A percentile compares a stretch with the other conserved stretches of the same genome.
These are phyloP conservation scores for Neoitamus cyanurus DNA, from an alignment of 2,888 invertebrate genomes.

Conservation along the genomic window DNA sequence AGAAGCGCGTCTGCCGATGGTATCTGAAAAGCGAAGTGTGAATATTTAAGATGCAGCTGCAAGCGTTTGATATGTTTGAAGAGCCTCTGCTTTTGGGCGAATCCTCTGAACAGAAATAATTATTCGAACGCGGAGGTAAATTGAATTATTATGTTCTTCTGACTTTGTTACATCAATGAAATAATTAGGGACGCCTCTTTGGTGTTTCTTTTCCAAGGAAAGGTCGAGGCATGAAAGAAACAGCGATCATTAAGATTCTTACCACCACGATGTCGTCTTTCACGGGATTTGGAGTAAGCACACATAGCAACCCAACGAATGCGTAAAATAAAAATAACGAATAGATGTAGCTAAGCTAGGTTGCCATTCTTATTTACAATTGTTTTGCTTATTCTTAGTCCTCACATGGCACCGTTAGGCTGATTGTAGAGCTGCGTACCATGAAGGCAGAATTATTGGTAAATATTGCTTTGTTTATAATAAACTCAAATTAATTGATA, in stretches of 20 bases:
- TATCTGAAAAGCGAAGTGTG: background rate
- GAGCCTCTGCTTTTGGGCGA: background rate
- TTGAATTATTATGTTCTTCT: background rate
- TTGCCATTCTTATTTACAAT: background rate
- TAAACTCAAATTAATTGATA: too few relatives aligned
- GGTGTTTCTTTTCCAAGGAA: background rate
- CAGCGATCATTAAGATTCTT: background rate
- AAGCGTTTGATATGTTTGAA: too few relatives aligned
- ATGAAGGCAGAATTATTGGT: too few relatives aligned
- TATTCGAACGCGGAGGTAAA: background rate
- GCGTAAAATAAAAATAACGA: background rate
- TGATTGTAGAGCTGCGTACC: too few relatives aligned
- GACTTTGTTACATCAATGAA: background rate
- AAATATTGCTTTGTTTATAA: too few relatives aligned
- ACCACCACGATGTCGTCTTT: background rate
- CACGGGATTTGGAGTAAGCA: background rate
- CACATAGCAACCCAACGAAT: background rate
- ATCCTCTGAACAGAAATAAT: background rate
- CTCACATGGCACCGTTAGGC: too few relatives aligned
- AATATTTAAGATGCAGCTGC: background rate
- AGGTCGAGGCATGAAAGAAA: background rate
- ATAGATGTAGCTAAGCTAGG: background rate
- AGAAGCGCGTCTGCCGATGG: background rate
- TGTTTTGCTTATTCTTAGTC: background rate
- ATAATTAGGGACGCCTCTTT: conserved; percentile 5